Percentiles rank a stretch among this genome's conserved stretches.
These are phyloP conservation scores for Molothrus aeneus DNA, from an alignment of 2,797 vertebrate species.

Conservation along the genomic window DNA sequence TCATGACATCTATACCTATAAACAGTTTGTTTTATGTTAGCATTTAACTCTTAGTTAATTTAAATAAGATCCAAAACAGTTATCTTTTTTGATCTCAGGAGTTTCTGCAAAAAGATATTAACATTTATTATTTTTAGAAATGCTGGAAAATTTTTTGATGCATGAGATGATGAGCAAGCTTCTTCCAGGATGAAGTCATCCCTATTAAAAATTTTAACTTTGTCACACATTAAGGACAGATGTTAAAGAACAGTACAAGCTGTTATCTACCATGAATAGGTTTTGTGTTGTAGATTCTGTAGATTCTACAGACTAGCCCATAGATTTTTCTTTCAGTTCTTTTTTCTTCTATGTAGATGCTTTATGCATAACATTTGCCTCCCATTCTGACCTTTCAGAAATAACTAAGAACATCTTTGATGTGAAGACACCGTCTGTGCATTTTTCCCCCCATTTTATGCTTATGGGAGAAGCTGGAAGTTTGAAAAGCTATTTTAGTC, in stretches of 20 bases:
- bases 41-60: neutral
- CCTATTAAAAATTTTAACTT: slow-evolving; percentile 21
- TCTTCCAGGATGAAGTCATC: slow-evolving; percentile 8
- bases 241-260: slow-evolving; percentile 1
- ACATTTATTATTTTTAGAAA: slow-evolving; percentile 41
- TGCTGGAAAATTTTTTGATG: neutral
- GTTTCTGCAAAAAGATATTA: neutral
- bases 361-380: neutral
- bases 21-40: neutral
- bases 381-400: neutral
- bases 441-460: neutral
- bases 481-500: neutral
- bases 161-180: neutral
- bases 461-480: neutral
- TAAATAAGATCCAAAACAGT: neutral
- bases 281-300: neutral
- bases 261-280: neutral
- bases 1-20: neutral
- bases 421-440: neutral
- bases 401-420: neutral
- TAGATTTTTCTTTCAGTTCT: neutral
- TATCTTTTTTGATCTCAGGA: neutral
- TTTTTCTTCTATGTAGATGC: neutral
- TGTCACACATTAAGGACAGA: slow-evolving; percentile 39
- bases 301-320: neutral